Percentiles rank a stretch among this genome's conserved stretches.
Conservation (phyloP, 2,113 vertebrate species). For the Panthera leo region DNA sequence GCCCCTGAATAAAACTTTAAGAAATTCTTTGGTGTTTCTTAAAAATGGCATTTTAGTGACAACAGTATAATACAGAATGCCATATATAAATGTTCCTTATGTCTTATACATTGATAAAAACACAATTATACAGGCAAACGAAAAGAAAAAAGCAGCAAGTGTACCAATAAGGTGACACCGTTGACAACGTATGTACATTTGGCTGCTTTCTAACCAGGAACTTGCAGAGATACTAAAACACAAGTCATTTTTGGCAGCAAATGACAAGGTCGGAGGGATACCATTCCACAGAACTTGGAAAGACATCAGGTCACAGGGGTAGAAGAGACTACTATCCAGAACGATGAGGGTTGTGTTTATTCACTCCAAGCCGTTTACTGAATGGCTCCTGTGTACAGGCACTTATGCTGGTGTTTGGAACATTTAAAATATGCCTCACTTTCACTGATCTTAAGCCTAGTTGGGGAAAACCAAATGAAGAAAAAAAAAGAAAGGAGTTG, state of each 20-base stretch:
- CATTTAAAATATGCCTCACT: neutral
- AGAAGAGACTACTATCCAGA: neutral
- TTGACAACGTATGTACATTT: neutral
- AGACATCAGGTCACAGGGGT: neutral
- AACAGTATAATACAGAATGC: neutral
- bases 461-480: neutral
- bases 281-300: neutral
- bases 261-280: neutral
- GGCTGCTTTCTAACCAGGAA: neutral
- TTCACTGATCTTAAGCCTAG: neutral
- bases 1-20: neutral
- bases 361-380: neutral
- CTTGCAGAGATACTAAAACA: neutral
- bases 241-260: neutral
- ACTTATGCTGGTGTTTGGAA: neutral
- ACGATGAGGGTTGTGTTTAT: neutral
- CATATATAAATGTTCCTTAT: neutral
- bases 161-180: neutral
- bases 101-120: neutral
- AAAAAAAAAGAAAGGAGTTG: neutral
- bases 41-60: neutral
- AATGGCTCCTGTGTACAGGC: neutral
- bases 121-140: neutral
- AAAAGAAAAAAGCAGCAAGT: neutral
- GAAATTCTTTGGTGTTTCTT: neutral